These are phyloP conservation scores for Tragopan temminckii DNA, from an alignment of 2,797 vertebrate genomes.

Conservation along the genomic window DNA sequence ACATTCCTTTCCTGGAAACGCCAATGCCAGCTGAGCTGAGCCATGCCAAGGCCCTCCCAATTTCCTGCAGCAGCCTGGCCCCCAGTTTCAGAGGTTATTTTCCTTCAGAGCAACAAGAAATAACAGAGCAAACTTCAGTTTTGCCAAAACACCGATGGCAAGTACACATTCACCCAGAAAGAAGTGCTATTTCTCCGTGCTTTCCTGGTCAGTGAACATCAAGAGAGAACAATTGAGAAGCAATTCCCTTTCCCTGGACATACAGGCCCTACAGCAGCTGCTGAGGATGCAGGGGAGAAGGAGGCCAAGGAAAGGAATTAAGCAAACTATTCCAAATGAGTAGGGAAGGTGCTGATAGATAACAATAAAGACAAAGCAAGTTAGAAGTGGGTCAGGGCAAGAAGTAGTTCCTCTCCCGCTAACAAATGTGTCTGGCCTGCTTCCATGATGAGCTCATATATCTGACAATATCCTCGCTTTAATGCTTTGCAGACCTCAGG, in stretches of 20 bases:
- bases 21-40: accelerated
- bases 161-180: background rate
- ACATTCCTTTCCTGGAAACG: background rate
- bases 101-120: background rate
- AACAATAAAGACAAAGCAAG: conserved; percentile 57
- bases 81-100: background rate
- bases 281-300: background rate
- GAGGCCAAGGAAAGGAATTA: conserved; percentile 51
- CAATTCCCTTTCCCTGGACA: conserved; percentile 19
- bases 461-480: conserved; percentile 78
- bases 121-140: background rate
- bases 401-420: conserved; percentile 48
- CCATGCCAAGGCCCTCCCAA: background rate
- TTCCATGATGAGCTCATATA: conserved; percentile 78
- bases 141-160: background rate
- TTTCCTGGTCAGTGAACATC: background rate
- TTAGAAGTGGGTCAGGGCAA: conserved; percentile 40
- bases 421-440: conserved; percentile 78
- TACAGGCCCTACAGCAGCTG: conserved; percentile 32
- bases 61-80: background rate
- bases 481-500: conserved; percentile 81
- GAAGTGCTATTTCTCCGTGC: background rate
- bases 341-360: conserved; percentile 75
- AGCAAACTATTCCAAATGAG: conserved; percentile 5
- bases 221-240: background rate